phyloP scores from a whole-genome alignment of 2,888 invertebrate species.

The Uropetala carovei region DNA sequence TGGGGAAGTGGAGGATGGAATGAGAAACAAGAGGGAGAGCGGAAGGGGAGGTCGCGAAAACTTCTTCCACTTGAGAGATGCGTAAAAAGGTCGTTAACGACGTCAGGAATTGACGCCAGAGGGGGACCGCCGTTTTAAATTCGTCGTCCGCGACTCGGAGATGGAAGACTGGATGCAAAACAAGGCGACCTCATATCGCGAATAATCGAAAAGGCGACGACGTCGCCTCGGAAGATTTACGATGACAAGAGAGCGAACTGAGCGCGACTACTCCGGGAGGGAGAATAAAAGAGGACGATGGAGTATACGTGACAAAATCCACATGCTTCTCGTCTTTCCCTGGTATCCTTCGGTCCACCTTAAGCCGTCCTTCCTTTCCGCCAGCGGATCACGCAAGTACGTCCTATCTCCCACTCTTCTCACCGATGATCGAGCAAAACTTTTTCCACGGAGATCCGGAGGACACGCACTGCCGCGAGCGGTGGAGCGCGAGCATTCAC shows the following conservation, averaged over 20 bases:
- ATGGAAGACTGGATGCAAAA: background rate
- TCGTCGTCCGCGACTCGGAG: background rate
- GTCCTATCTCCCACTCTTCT: background rate
- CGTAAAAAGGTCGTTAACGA: background rate
- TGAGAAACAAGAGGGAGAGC: background rate
- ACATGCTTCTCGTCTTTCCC: background rate
- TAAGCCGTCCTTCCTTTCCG: background rate
- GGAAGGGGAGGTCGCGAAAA: background rate
- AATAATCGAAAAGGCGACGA: background rate
- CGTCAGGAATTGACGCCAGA: background rate
- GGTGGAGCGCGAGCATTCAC: background rate
- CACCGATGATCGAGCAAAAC: no score
- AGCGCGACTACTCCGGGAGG: background rate
- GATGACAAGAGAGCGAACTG: background rate
- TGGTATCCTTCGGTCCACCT: background rate
- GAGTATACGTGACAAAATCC: background rate
- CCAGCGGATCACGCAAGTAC: background rate
- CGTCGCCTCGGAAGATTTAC: background rate
- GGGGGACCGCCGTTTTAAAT: background rate
- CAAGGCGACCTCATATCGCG: background rate
- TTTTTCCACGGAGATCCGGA: no score
- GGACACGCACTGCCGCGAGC: background rate
- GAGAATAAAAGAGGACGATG: no score
- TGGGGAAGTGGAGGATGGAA: slow-evolving; percentile 21
- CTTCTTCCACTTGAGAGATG: background rate